Conservation (phyloP, 2,888 invertebrate species). For the Carpatolechia fugitivella region DNA sequence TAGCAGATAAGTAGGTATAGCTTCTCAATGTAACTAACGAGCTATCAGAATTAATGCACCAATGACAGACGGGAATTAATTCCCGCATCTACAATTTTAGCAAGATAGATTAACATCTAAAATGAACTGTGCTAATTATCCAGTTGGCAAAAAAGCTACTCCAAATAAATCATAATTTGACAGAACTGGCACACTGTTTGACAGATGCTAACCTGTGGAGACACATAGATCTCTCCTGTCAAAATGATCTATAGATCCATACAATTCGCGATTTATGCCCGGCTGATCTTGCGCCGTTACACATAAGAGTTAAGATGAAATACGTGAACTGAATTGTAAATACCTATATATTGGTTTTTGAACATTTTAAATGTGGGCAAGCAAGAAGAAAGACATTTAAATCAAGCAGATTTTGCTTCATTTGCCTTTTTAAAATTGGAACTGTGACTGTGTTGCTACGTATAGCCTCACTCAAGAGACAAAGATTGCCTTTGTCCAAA, state of each 20-base stretch:
- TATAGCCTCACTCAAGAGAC: too few species aligned
- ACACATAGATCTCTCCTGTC: slow-evolving; percentile 39
- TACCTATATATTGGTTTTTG: background rate
- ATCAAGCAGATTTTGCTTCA: too few species aligned
- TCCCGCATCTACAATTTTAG: background rate
- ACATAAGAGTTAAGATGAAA: slow-evolving; percentile 26
- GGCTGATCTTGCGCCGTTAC: slow-evolving; percentile 24
- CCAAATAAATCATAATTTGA: slow-evolving; percentile 20
- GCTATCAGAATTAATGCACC: background rate
- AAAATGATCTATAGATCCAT: slow-evolving; percentile 40
- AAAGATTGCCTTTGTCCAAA: too few species aligned
- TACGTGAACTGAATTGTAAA: background rate
- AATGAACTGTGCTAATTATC: background rate
- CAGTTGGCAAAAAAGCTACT: background rate
- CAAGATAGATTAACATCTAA: background rate
- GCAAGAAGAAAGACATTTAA: too few species aligned
- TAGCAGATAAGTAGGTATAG: too few species aligned
- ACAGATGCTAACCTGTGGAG: slow-evolving; percentile 37
- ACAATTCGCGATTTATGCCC: slow-evolving; percentile 34
- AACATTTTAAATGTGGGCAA: background rate
- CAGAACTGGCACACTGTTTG: slow-evolving; percentile 26
- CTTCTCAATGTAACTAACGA: too few species aligned
- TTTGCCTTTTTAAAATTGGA: too few species aligned
- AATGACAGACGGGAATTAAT: background rate
- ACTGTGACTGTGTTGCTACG: too few species aligned